Evolutionary conservation across 37 sponge, comb jelly and placozoan genomes (phyloP).

Genomic region (Mnemiopsis leidyi): DNA sequence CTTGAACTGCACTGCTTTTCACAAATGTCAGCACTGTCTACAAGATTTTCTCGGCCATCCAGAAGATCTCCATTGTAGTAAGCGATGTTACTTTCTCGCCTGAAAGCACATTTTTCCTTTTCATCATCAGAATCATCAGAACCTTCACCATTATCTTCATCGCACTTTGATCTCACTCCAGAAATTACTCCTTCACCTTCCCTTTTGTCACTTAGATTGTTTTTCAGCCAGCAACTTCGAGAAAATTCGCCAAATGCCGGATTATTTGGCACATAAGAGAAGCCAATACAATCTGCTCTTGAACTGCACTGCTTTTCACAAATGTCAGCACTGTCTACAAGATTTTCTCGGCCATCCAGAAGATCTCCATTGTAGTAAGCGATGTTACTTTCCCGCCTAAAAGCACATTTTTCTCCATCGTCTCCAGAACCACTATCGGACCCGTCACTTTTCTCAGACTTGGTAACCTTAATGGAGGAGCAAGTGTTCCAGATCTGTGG

Average conservation of each 20-base stretch:
- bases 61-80: neutral
- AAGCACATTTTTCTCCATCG: neutral
- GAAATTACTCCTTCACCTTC: neutral
- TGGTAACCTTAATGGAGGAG: neutral
- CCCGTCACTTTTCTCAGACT: neutral
- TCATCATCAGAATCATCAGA: neutral
- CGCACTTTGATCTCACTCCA: neutral
- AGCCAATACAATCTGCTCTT: neutral
- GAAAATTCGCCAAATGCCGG: neutral
- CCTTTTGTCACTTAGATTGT: neutral
- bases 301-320: neutral
- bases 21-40: neutral
- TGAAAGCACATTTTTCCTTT: neutral
- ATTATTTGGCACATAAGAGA: neutral
- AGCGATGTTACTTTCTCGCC: neutral
- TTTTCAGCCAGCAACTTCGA: constrained; percentile 30
- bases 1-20: neutral
- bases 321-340: neutral
- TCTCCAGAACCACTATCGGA: neutral
- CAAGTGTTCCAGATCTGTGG: constrained; percentile 43
- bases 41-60: neutral
- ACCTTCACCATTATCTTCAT: neutral
- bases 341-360: neutral
- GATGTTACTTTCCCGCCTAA: neutral
- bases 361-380: neutral